Evolutionary conservation across 2,113 vertebrate genomes (phyloP).

Genomic region (Urocitellus parryii): DNA sequence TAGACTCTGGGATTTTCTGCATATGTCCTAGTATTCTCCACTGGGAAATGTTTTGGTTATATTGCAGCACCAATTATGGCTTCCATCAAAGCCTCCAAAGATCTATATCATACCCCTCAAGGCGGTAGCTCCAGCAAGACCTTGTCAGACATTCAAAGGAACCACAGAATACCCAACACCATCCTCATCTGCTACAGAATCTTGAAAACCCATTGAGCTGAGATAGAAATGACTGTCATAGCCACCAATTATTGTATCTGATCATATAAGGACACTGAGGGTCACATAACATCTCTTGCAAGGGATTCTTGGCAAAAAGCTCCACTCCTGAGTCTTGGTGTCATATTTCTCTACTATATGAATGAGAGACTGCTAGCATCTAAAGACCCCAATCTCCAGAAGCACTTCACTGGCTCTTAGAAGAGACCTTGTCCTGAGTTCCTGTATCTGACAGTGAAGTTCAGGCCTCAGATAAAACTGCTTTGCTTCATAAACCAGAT

Average conservation of each 20-base stretch:
- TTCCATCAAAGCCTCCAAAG: constrained; percentile 97
- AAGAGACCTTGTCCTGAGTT: constrained; percentile 95
- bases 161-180: constrained; percentile 98
- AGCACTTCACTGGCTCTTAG: constrained; percentile 98
- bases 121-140: constrained; percentile 96
- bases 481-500: constrained; percentile 99
- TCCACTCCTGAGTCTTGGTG: constrained; percentile 98
- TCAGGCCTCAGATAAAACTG: constrained; percentile 98
- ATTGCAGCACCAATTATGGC: constrained; percentile 90
- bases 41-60: constrained; percentile 98
- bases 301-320: constrained; percentile 96
- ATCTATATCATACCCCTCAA: constrained; percentile 99
- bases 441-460: constrained; percentile 98
- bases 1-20: constrained; percentile 97
- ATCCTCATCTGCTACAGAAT: constrained; percentile 96
- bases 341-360: constrained; percentile 99
- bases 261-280: constrained; percentile 95
- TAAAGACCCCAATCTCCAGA: constrained; percentile 97
- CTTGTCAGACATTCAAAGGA: constrained; percentile 97
- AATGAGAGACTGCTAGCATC: constrained; percentile 98
- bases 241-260: constrained; percentile 97
- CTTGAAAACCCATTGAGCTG: constrained; percentile 97
- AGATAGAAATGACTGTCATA: constrained; percentile 97
- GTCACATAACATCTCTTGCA: constrained; percentile 97
- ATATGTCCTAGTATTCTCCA: constrained; percentile 99